A percentile compares a stretch with the other conserved stretches of the same genome.
phyloP scores from a whole-genome alignment of 1,140 invertebrate species.

The Eufriesea mexicana region DNA sequence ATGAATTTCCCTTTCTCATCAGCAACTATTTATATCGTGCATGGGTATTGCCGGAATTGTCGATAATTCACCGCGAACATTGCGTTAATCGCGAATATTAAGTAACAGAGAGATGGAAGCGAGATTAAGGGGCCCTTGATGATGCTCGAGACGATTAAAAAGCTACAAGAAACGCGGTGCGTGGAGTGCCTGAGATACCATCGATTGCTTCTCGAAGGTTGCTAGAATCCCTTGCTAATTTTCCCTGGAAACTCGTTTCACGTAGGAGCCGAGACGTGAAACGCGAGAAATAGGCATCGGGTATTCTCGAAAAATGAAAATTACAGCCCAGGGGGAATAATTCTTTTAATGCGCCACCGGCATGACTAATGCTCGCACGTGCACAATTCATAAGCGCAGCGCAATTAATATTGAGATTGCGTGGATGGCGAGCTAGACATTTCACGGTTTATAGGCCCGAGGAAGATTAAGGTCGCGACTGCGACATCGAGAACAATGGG shows the following conservation, averaged over 20 bases:
- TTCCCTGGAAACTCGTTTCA: not conserved
- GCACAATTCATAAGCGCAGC: not conserved
- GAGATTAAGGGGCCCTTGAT: too few relatives aligned
- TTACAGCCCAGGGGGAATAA: not conserved
- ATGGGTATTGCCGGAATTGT: not conserved
- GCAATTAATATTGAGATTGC: constrained; percentile 15
- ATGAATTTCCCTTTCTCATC: not conserved
- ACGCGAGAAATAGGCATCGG: not conserved
- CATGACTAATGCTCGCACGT: constrained; percentile 2
- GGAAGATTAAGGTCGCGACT: constrained; percentile 3
- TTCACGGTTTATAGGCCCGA: not conserved
- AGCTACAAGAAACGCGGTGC: not conserved
- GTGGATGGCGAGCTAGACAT: not conserved
- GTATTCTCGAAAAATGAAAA: not conserved
- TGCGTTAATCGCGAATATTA: not conserved
- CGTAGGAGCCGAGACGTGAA: not conserved
- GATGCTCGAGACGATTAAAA: not conserved
- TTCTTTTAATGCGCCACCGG: not conserved
- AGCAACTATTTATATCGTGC: not conserved
- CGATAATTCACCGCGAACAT: not conserved
- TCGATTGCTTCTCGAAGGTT: not conserved
- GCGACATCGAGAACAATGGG: constrained; percentile 26
- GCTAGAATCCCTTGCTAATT: not conserved
- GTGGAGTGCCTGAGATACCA: constrained; percentile 3
- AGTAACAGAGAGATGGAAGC: not conserved